Conservation (phyloP, 2,888 invertebrate species). For the Cactoblastis cactorum region DNA sequence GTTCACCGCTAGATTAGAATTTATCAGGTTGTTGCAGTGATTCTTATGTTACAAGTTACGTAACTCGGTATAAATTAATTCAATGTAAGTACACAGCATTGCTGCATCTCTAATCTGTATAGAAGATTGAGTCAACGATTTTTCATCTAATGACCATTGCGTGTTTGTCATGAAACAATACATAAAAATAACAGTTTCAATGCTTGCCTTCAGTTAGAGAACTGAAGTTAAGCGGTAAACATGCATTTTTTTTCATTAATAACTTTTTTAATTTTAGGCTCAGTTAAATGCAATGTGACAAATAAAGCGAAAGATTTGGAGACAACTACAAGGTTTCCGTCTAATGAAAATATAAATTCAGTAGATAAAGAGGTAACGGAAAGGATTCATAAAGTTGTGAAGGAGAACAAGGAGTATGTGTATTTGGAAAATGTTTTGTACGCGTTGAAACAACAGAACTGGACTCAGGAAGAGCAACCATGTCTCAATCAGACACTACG, state of each 20-base stretch:
- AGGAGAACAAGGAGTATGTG: conserved; percentile 35
- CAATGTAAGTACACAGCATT: conserved; percentile 4
- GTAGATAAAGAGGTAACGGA: conserved; percentile 18
- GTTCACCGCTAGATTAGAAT: too few relatives aligned
- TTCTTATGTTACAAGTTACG: too few relatives aligned
- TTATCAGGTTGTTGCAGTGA: too few relatives aligned
- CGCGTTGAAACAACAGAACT: conserved; percentile 53
- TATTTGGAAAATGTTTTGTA: conserved; percentile 66
- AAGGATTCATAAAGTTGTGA: conserved; percentile 23
- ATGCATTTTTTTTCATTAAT: conserved; percentile 39
- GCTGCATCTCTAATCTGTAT: conserved; percentile 7
- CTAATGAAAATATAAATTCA: conserved; percentile 18
- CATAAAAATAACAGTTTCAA: conserved; percentile 37
- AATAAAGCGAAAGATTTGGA: conserved; percentile 26
- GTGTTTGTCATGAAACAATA: conserved; percentile 42
- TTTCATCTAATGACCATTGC: conserved; percentile 36
- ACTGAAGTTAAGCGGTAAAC: conserved; percentile 20
- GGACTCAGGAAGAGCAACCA: conserved; percentile 51
- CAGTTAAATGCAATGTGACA: conserved; percentile 31
- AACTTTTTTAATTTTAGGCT: conserved; percentile 20
- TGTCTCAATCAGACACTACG: conserved; percentile 54
- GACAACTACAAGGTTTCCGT: conserved; percentile 17
- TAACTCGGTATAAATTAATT: too few relatives aligned
- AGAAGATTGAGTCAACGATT: conserved; percentile 12
- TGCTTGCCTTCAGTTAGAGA: conserved; percentile 37